Percentiles rank a stretch among this genome's conserved stretches.
Evolutionary conservation across 2,888 invertebrate genomes (phyloP).

Genomic region (Sipha maydis): DNA sequence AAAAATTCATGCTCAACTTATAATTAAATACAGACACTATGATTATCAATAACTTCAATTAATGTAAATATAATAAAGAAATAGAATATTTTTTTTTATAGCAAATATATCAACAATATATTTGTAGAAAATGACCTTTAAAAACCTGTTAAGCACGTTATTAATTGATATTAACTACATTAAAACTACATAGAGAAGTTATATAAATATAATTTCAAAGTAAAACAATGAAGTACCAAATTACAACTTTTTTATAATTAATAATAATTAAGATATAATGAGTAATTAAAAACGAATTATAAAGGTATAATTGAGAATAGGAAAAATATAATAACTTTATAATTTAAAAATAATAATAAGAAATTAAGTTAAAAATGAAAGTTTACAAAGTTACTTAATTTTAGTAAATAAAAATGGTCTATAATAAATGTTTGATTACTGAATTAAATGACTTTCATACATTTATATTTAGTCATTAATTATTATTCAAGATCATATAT

Average conservation of each 20-base stretch:
- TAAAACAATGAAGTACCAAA: not conserved
- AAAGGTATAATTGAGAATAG: not conserved
- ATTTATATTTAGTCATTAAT: not conserved
- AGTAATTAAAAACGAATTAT: not conserved
- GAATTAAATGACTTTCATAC: not conserved
- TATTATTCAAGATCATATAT: no score
- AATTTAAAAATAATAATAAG: no score
- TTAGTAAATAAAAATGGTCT: not conserved
- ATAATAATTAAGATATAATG: constrained; percentile 9
- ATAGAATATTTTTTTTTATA: no score
- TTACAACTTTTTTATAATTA: not conserved
- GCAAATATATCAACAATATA: no score
- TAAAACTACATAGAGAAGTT: not conserved
- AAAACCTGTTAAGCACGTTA: constrained; percentile 21
- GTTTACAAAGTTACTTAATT: no score
- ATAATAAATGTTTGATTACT: not conserved
- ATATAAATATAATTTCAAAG: constrained; percentile 24
- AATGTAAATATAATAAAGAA: not conserved
- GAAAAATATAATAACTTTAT: not conserved
- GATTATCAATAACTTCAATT: no score
- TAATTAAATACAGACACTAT: no score
- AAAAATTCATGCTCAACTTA: no score
- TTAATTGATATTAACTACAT: constrained; percentile 10
- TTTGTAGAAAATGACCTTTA: constrained; percentile 29
- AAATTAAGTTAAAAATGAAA: no score